These are phyloP conservation scores for Polyodon spathula DNA, from an alignment of 2,113 vertebrate species.

Conservation along the genomic window DNA sequence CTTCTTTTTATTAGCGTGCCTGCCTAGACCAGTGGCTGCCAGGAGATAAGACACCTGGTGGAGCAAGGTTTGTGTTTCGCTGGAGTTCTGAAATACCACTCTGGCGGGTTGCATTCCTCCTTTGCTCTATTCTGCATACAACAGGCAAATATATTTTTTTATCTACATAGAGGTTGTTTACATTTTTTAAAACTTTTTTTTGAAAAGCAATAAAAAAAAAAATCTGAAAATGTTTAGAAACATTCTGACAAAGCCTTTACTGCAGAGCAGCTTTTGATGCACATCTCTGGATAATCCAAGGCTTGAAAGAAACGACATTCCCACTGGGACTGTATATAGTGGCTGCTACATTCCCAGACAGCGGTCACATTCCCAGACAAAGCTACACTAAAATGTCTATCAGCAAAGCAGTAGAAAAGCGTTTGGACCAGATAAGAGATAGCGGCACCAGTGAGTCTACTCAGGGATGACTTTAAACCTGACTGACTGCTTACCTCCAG, in stretches of 20 bases:
- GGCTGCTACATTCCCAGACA: constrained; percentile 9
- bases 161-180: too few relatives aligned
- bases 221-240: too few relatives aligned
- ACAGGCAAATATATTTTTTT: too few relatives aligned
- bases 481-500: too few relatives aligned
- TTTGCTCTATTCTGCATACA: too few relatives aligned
- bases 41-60: not conserved
- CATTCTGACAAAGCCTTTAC: not conserved
- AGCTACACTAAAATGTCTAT: too few relatives aligned
- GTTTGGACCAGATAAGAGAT: not conserved
- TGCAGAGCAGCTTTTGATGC: too few relatives aligned
- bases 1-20: not conserved
- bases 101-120: not conserved
- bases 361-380: constrained; percentile 1
- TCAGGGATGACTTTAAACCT: not conserved
- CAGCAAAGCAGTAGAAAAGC: not conserved
- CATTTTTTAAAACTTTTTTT: not conserved
- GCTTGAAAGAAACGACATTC: not conserved
- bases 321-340: not conserved
- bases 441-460: not conserved
- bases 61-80: not conserved
- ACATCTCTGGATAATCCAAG: not conserved
- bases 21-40: not conserved
- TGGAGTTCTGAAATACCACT: not conserved
- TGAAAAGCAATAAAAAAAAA: too few relatives aligned